A percentile compares a stretch with the other conserved stretches of the same genome.
Evolutionary conservation across 2,888 invertebrate genomes (phyloP).

Genomic region (Sisyra nigra): DNA sequence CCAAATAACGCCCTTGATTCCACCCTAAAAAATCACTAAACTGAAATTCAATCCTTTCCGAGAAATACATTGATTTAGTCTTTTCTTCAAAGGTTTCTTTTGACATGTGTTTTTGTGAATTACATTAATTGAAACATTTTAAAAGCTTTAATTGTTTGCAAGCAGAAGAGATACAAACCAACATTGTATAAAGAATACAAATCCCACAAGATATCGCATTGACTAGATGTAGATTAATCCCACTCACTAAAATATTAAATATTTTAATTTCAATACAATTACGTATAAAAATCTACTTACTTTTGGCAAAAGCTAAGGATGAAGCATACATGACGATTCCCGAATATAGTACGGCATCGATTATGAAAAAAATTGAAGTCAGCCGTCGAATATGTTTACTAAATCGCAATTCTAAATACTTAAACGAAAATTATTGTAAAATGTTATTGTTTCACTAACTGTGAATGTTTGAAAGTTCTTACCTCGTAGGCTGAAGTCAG

Average conservation of each 20-base stretch:
- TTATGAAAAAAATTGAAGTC: background rate
- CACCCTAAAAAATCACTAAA: background rate
- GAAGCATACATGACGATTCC: background rate
- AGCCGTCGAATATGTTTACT: background rate
- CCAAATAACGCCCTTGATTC: background rate
- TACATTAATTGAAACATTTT: too few relatives aligned
- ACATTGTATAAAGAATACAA: background rate
- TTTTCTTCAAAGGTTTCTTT: too few relatives aligned
- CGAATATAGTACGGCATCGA: background rate
- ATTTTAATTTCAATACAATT: too few relatives aligned
- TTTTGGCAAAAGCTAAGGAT: background rate
- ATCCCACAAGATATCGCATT: background rate
- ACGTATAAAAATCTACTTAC: background rate
- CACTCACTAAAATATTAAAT: background rate
- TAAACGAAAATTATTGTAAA: background rate
- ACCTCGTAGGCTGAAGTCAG: background rate
- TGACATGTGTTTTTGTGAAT: too few relatives aligned
- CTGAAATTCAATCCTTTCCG: too few relatives aligned
- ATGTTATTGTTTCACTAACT: too few relatives aligned
- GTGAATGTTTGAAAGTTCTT: too few relatives aligned
- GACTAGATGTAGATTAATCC: background rate
- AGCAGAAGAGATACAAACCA: background rate
- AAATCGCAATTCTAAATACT: constrained; percentile 1
- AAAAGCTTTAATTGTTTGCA: too few relatives aligned
- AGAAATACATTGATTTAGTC: too few relatives aligned